Conservation (phyloP, 2,888 invertebrate species). For the Hyposoter dolosus region DNA sequence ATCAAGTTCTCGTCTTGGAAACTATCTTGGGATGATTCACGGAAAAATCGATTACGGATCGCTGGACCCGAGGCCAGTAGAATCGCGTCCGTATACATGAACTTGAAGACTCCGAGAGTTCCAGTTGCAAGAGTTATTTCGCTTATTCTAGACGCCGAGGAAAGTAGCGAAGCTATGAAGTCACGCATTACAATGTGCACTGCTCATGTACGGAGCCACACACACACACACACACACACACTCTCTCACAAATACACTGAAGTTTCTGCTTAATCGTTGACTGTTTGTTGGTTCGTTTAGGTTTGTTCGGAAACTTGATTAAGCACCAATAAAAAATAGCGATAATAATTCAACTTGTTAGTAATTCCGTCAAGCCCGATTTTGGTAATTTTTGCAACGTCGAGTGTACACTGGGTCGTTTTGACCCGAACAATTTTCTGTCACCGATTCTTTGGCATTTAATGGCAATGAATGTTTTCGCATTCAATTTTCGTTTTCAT, state of each 20-base stretch:
- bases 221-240: not conserved
- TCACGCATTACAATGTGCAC: slow-evolving; percentile 37
- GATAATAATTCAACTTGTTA: not conserved
- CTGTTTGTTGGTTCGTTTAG: slow-evolving; percentile 4
- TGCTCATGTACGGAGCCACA: not conserved
- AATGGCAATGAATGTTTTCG: too few relatives aligned
- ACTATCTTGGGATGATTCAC: not conserved
- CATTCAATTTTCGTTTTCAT: too few relatives aligned
- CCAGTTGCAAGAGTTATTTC: slow-evolving; percentile 25
- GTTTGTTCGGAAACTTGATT: not conserved
- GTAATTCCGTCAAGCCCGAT: not conserved
- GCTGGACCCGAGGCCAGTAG: slow-evolving; percentile 28
- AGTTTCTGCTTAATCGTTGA: not conserved
- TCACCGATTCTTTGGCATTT: too few relatives aligned
- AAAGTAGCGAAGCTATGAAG: slow-evolving; percentile 41
- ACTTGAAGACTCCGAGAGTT: slow-evolving; percentile 10
- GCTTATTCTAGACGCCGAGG: slow-evolving; percentile 13
- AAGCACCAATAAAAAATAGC: not conserved
- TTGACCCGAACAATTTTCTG: too few relatives aligned
- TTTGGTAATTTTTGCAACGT: not conserved
- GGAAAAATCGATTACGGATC: slow-evolving; percentile 45
- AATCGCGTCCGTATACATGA: not conserved
- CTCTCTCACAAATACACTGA: not conserved
- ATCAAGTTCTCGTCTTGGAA: not conserved
- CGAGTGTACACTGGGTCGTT: not conserved